Conservation (phyloP, 2,797 vertebrate species). For the Etheostoma perlongum region DNA sequence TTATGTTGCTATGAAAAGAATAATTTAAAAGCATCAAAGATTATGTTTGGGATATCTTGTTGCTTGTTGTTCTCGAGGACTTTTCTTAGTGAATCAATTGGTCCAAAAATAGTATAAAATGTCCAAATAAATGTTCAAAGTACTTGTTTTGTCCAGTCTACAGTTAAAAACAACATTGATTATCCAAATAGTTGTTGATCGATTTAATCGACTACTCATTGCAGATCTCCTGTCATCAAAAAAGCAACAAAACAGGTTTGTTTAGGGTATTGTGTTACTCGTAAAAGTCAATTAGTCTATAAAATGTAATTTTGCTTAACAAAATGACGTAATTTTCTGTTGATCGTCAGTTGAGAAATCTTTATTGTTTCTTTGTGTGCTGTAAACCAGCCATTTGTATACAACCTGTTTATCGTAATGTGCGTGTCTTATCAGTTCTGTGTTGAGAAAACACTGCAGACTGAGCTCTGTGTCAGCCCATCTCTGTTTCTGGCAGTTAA, state of each 20-base stretch:
- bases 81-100: background rate
- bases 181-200: background rate
- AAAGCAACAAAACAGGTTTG: background rate
- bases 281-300: background rate
- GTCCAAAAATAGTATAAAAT: background rate
- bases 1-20: background rate
- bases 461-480: slow-evolving; percentile 36
- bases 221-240: background rate
- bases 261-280: background rate
- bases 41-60: background rate
- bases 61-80: background rate
- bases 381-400: slow-evolving; percentile 33
- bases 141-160: background rate
- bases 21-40: background rate
- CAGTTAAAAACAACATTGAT: background rate
- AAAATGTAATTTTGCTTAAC: background rate
- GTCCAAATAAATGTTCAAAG: background rate
- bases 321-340: background rate
- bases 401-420: slow-evolving; percentile 32
- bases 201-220: too few relatives aligned
- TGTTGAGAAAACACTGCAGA: slow-evolving; percentile 59
- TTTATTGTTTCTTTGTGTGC: slow-evolving; percentile 10
- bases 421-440: slow-evolving; percentile 49
- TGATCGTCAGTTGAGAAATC: background rate
- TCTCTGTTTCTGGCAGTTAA: slow-evolving; percentile 68